Percentiles rank a stretch among this genome's conserved stretches.
phyloP scores from a whole-genome alignment of 2,113 vertebrate genomes.

The Anguilla rostrata region DNA sequence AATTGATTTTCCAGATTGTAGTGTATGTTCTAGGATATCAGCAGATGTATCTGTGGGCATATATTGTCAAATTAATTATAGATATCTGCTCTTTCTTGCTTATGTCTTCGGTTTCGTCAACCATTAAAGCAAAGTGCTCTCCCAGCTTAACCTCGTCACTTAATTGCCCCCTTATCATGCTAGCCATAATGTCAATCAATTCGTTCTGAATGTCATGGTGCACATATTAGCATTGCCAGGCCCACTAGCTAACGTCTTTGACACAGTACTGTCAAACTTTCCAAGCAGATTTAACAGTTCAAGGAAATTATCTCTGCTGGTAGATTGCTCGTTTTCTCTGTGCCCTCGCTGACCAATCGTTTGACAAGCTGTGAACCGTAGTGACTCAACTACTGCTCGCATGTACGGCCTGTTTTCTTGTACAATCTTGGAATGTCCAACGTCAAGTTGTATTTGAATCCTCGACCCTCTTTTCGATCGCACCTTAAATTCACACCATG shows the following conservation, averaged over 20 bases:
- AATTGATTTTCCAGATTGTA: neutral
- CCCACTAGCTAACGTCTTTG: constrained; percentile 2
- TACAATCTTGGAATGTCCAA: neutral
- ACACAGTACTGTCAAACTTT: constrained; percentile 18
- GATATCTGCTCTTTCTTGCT: too few relatives aligned
- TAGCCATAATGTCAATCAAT: too few relatives aligned
- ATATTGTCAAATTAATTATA: too few relatives aligned
- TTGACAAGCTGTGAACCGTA: constrained; percentile 8
- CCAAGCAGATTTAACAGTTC: constrained; percentile 7
- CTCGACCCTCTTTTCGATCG: neutral
- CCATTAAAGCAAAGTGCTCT: too few relatives aligned
- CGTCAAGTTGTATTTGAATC: neutral
- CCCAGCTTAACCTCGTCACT: too few relatives aligned
- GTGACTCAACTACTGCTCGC: constrained; percentile 8
- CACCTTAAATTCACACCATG: neutral
- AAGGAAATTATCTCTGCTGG: constrained; percentile 7
- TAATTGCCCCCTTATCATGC: too few relatives aligned
- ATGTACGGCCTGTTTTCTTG: neutral
- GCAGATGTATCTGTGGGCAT: too few relatives aligned
- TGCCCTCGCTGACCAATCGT: neutral
- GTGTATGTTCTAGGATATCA: too few relatives aligned
- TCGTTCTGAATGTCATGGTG: too few relatives aligned
- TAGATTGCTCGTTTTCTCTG: neutral
- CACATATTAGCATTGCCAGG: too few relatives aligned
- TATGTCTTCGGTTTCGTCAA: too few relatives aligned